A percentile compares a stretch with the other conserved stretches of the same genome.
Evolutionary conservation across 1,140 invertebrate genomes (phyloP).

Genomic region (Venustaconcha ellipsiformis): DNA sequence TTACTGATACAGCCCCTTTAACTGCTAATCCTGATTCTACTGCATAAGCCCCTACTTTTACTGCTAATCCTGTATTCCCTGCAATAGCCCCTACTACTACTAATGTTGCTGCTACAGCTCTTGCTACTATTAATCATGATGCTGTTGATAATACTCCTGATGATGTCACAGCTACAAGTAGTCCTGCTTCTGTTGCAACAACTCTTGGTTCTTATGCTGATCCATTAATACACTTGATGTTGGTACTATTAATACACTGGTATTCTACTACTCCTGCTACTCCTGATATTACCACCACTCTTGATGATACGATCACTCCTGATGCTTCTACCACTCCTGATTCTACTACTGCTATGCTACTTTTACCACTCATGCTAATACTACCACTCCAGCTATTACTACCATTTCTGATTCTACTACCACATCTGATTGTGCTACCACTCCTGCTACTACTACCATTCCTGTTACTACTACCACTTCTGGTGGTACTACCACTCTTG

Average conservation of each 20-base stretch:
- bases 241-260: not conserved
- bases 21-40: constrained; percentile 16
- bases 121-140: not conserved
- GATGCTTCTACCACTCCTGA: not conserved
- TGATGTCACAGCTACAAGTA: constrained; percentile 12
- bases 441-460: not conserved
- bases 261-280: not conserved
- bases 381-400: not conserved
- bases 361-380: not conserved
- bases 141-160: constrained; percentile 9
- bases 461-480: not conserved
- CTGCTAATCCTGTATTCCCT: constrained; percentile 4
- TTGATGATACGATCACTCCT: too few relatives aligned
- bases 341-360: not conserved
- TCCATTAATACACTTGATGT: not conserved
- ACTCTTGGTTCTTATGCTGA: not conserved
- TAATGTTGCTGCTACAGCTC: constrained; percentile 3
- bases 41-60: not conserved
- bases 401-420: not conserved
- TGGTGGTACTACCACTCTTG: not conserved
- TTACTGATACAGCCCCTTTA: not conserved
- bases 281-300: not conserved
- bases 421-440: not conserved
- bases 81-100: constrained; percentile 6
- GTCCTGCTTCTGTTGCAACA: constrained; percentile 5